Evolutionary conservation across 2,113 vertebrate species (phyloP).

Genomic region (Neotoma lepida): DNA sequence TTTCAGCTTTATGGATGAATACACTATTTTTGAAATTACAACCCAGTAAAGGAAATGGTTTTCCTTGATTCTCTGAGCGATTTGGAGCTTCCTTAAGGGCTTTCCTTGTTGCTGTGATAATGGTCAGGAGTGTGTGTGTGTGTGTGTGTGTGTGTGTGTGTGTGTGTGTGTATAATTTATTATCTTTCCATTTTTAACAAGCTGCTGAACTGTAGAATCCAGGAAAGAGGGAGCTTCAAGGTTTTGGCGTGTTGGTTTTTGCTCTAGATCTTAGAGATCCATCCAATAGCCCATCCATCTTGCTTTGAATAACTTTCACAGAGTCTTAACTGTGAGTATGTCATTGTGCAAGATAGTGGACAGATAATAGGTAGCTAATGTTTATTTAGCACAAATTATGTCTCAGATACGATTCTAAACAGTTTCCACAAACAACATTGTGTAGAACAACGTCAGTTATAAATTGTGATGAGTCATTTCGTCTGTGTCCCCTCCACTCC

Average conservation of each 20-base stretch:
- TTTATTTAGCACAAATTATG: neutral
- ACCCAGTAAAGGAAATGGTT: neutral
- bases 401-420: neutral
- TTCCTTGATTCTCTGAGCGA: neutral
- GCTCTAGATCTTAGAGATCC: neutral
- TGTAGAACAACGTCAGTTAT: neutral
- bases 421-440: neutral
- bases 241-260: conserved; percentile 4
- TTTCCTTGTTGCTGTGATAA: neutral
- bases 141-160: neutral
- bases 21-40: neutral
- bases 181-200: neutral
- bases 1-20: conserved; percentile 26
- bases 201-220: neutral
- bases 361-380: neutral
- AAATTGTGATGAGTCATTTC: neutral
- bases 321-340: neutral
- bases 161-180: neutral
- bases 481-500: neutral
- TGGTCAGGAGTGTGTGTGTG: neutral
- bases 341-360: neutral
- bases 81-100: neutral
- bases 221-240: neutral
- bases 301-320: neutral
- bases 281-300: neutral